A percentile compares a stretch with the other conserved stretches of the same genome.
Evolutionary conservation across 1,140 invertebrate species (phyloP).

Genomic region (Mesaphorura yosii): DNA sequence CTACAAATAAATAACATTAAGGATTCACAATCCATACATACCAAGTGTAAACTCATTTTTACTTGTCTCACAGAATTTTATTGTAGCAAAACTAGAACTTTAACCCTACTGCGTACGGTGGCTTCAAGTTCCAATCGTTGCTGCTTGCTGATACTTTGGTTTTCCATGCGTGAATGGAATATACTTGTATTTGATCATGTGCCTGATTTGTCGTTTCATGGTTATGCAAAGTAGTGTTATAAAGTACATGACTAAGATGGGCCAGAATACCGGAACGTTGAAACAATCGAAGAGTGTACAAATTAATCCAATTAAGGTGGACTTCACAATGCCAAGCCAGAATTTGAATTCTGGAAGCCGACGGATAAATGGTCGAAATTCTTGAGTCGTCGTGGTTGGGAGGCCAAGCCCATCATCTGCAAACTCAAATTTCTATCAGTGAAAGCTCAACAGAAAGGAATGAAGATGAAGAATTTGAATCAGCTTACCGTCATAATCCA

Average conservation of each 20-base stretch:
- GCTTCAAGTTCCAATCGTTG: constrained; percentile 7
- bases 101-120: too few species aligned
- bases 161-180: constrained; percentile 97
- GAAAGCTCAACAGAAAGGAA: background rate
- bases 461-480: background rate
- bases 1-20: too few species aligned
- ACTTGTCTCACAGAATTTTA: too few species aligned
- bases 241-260: constrained; percentile 98
- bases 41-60: too few species aligned
- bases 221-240: constrained; percentile 95
- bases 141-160: constrained; percentile 61
- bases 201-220: constrained; percentile 99
- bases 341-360: constrained; percentile 99
- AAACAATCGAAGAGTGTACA: constrained; percentile 97
- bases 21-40: too few species aligned
- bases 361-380: constrained; percentile 96
- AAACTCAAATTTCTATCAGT: constrained; percentile 31
- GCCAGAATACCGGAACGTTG: constrained; percentile 99
- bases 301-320: constrained; percentile 76
- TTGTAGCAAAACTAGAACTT: too few species aligned
- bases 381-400: constrained; percentile 87
- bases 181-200: constrained; percentile 99
- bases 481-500: constrained; percentile 72
- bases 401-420: constrained; percentile 80
- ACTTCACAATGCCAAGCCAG: constrained; percentile 94